phyloP scores from a whole-genome alignment of 2,888 invertebrate species.

The Ochropleura plecta region DNA sequence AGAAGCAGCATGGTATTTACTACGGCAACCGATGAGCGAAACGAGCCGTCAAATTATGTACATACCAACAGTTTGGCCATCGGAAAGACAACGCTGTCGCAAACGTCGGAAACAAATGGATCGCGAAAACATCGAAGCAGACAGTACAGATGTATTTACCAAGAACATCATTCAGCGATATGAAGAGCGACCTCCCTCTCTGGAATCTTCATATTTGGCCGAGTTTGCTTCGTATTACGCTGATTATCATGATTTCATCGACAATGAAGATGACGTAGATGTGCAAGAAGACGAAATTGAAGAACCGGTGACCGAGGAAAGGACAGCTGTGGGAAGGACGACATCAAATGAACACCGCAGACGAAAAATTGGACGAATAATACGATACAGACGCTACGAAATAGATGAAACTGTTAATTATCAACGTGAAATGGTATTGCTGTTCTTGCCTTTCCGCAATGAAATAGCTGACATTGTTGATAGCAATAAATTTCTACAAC shows the following conservation, averaged over 20 bases:
- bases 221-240: slow-evolving; percentile 28
- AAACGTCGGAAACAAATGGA: slow-evolving; percentile 8
- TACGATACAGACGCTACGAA: slow-evolving; percentile 23
- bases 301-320: background rate
- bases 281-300: background rate
- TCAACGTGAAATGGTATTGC: slow-evolving; percentile 10
- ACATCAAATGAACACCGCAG: background rate
- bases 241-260: background rate
- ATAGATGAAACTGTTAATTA: slow-evolving; percentile 15
- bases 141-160: background rate
- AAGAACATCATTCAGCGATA: slow-evolving; percentile 17
- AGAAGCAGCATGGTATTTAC: slow-evolving; percentile 23
- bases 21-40: slow-evolving; percentile 20
- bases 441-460: background rate
- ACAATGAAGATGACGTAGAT: background rate
- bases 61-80: slow-evolving; percentile 8
- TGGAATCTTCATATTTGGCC: background rate
- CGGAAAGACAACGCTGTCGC: slow-evolving; percentile 20
- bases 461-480: background rate
- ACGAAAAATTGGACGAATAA: background rate
- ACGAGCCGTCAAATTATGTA: slow-evolving; percentile 7
- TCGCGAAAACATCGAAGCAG: background rate
- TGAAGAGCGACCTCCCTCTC: slow-evolving; percentile 18
- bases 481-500: background rate
- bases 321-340: too few species aligned